Conservation (phyloP, 2,888 invertebrate species). For the Xanthorhoe spadicearia region DNA sequence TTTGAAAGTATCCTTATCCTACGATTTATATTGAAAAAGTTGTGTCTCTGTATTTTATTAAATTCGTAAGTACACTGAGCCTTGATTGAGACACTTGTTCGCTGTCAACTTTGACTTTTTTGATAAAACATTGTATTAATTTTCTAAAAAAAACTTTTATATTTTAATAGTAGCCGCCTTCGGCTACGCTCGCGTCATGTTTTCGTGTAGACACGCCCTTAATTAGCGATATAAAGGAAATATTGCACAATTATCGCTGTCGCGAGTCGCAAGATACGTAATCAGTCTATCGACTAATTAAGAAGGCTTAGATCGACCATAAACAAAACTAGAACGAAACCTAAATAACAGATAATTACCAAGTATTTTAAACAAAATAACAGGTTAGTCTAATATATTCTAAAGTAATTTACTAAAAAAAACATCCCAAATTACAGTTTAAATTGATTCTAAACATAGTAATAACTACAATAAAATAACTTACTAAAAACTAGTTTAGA, state of each 20-base stretch:
- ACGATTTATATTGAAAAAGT: constrained; percentile 19
- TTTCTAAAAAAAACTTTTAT: no score
- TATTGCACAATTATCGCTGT: no score
- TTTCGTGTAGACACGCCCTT: no score
- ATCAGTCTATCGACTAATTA: no score
- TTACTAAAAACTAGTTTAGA: constrained; percentile 21
- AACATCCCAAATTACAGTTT: constrained; percentile 14
- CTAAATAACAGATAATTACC: neutral
- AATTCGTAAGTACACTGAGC: neutral
- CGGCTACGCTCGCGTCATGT: no score
- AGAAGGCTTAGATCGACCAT: no score
- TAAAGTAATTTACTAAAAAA: constrained; percentile 21
- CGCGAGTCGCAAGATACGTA: no score
- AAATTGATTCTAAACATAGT: constrained; percentile 29
- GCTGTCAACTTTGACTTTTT: neutral
- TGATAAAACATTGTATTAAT: neutral
- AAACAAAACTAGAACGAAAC: no score
- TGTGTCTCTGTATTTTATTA: constrained; percentile 12
- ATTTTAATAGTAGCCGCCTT: no score
- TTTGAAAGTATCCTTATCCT: neutral
- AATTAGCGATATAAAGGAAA: no score
- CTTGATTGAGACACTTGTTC: neutral
- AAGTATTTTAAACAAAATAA: neutral
- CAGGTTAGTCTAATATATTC: constrained; percentile 18
- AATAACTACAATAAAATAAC: constrained; percentile 13